A percentile compares a stretch with the other conserved stretches of the same genome.
These are phyloP conservation scores for Poecile atricapillus DNA, from an alignment of 2,113 vertebrate genomes.

Conservation along the genomic window DNA sequence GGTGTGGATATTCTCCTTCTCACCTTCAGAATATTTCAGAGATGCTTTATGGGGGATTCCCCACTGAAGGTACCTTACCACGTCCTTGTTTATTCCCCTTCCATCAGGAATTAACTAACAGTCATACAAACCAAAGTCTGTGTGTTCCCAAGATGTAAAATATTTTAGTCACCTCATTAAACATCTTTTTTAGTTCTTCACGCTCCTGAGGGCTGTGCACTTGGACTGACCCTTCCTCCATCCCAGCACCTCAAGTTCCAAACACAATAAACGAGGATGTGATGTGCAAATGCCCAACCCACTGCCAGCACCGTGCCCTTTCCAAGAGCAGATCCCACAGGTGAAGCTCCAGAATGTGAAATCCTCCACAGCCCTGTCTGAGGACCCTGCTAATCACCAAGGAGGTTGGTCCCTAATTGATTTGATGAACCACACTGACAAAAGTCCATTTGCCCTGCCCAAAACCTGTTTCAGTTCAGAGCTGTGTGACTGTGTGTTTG, in stretches of 20 bases:
- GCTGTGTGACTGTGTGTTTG: background rate
- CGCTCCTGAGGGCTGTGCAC: background rate
- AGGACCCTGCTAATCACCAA: background rate
- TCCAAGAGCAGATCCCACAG: background rate
- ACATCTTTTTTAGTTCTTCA: background rate
- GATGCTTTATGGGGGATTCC: background rate
- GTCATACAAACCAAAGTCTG: background rate
- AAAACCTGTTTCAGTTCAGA: background rate
- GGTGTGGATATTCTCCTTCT: background rate
- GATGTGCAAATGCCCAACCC: background rate
- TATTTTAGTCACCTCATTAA: background rate
- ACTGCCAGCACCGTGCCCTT: background rate
- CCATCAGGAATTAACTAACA: background rate
- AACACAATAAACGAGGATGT: background rate
- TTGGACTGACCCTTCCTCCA: background rate
- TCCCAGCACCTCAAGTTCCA: fast-evolving
- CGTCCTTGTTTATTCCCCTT: background rate
- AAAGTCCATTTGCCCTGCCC: fast-evolving
- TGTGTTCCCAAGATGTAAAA: background rate
- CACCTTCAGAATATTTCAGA: background rate
- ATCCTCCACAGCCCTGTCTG: fast-evolving
- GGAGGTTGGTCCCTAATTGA: background rate
- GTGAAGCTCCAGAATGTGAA: background rate
- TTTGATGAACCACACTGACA: fast-evolving
- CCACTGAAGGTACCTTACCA: background rate